These are phyloP conservation scores for Odocoileus virginianus DNA, from an alignment of 2,113 vertebrate genomes.

Conservation along the genomic window DNA sequence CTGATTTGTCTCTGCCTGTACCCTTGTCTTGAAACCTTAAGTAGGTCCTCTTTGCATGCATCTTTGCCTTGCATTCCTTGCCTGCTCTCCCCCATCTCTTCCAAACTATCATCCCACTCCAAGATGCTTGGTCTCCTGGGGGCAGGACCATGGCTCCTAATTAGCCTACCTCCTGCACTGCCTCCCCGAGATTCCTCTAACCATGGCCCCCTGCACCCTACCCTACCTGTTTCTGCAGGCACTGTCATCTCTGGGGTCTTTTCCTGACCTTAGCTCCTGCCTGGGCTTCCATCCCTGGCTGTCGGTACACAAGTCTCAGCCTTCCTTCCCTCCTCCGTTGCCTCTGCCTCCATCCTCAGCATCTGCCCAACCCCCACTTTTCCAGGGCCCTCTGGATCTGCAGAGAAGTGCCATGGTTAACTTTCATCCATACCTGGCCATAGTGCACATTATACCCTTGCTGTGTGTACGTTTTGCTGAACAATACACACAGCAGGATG, in stretches of 20 bases:
- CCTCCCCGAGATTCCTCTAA: rapidly evolving
- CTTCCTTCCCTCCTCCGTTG: background rate
- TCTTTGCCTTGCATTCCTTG: background rate
- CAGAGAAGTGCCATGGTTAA: background rate
- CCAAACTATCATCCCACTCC: background rate
- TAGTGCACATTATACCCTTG: background rate
- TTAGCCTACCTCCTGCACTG: background rate
- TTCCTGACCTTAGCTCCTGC: background rate
- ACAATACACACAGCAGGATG: background rate
- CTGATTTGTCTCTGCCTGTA: background rate
- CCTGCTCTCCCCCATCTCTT: background rate
- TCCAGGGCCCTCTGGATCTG: background rate
- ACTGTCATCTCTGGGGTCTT: background rate
- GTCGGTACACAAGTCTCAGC: background rate
- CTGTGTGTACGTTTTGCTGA: background rate
- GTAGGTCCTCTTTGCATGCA: background rate
- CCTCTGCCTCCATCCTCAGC: background rate
- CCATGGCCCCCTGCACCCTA: rapidly evolving
- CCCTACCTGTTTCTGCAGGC: background rate
- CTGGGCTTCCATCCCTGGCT: background rate
- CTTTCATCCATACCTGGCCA: background rate
- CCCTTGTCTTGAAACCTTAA: background rate
- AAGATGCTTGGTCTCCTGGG: background rate
- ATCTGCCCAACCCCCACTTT: background rate
- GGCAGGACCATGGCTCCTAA: background rate